Evolutionary conservation across 2,113 vertebrate species (phyloP).

Genomic region (Damaliscus lunatus): DNA sequence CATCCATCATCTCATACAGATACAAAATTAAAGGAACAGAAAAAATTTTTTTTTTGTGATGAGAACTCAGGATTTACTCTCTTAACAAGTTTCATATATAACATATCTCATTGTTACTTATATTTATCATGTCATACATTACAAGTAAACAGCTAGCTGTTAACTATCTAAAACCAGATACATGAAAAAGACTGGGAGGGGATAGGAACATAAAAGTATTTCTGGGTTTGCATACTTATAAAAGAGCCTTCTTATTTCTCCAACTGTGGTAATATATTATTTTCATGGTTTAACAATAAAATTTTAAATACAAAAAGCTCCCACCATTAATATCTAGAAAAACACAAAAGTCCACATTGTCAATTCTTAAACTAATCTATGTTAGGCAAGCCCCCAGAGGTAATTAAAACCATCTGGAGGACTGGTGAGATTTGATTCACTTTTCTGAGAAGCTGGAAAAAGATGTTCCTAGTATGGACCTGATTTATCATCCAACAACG

Average conservation of each 20-base stretch:
- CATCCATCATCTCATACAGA: not conserved
- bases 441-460: conserved; percentile 21
- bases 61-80: not conserved
- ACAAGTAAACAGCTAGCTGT: not conserved
- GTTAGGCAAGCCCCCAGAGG: not conserved
- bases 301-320: not conserved
- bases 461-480: not conserved
- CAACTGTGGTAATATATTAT: not conserved
- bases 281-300: conserved; percentile 14
- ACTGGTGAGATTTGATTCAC: not conserved
- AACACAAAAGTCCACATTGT: not conserved
- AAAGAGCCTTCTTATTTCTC: not conserved
- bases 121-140: not conserved
- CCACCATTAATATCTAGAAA: not conserved
- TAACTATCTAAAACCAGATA: not conserved
- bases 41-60: not conserved
- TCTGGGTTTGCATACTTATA: not conserved
- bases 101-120: not conserved
- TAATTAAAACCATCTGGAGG: not conserved
- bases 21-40: not conserved
- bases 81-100: not conserved
- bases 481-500: not conserved
- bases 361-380: not conserved
- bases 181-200: not conserved
- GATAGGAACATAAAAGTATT: not conserved